Evolutionary conservation across 1,140 invertebrate genomes (phyloP).

Genomic region (Bombus impatiens): DNA sequence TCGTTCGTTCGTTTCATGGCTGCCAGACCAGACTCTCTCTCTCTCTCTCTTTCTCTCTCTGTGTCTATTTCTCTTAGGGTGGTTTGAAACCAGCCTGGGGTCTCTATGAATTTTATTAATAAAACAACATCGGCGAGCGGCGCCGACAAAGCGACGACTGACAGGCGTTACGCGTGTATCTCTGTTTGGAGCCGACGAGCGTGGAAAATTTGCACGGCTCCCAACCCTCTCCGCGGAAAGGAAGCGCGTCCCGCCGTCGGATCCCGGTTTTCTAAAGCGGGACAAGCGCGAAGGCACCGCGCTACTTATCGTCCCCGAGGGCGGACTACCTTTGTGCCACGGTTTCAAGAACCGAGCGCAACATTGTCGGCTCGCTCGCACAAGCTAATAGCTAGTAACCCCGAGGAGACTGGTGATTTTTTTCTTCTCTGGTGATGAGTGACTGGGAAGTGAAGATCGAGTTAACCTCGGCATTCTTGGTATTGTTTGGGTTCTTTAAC

Average conservation of each 20-base stretch:
- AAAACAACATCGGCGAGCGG: slow-evolving; percentile 62
- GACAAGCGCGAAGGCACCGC: slow-evolving; percentile 44
- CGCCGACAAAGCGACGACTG: slow-evolving; percentile 61
- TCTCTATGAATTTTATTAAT: slow-evolving; percentile 72
- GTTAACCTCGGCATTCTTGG: too few relatives aligned
- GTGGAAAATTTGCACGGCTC: slow-evolving; percentile 59
- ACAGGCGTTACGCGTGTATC: slow-evolving; percentile 56
- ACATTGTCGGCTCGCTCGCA: slow-evolving; percentile 38
- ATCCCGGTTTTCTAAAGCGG: slow-evolving; percentile 60
- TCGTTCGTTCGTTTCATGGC: slow-evolving; percentile 54
- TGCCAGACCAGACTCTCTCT: slow-evolving; percentile 30
- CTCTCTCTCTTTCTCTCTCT: too few relatives aligned
- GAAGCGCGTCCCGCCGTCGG: slow-evolving; percentile 51
- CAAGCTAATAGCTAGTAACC: slow-evolving; percentile 14
- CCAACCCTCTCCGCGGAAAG: slow-evolving; percentile 28
- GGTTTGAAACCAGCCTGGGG: slow-evolving; percentile 40
- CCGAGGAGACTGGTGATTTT: neutral
- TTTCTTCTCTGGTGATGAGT: neutral
- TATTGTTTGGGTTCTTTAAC: too few relatives aligned
- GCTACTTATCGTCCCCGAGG: slow-evolving; percentile 41
- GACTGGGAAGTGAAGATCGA: neutral
- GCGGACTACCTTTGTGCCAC: neutral
- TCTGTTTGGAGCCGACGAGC: slow-evolving; percentile 52
- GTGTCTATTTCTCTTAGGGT: neutral
- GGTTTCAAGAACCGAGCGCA: slow-evolving; percentile 24